Percentiles rank a stretch among this genome's conserved stretches.
These are phyloP conservation scores for Sarcophaga peregrina DNA, from an alignment of 1,140 invertebrate species.

Conservation along the genomic window DNA sequence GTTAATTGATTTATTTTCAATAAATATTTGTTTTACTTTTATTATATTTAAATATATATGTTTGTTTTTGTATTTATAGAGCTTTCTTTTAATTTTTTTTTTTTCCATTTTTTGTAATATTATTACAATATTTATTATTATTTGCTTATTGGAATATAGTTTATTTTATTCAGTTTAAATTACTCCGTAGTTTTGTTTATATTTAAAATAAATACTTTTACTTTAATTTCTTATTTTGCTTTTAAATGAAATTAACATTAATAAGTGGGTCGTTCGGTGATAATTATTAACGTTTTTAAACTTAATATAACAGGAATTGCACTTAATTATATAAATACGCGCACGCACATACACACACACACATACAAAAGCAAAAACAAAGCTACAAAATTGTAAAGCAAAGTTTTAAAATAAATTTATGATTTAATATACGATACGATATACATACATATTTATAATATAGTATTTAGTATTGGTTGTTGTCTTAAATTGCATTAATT, in stretches of 20 bases:
- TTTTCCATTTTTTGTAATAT: neutral
- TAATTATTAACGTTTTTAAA: no score
- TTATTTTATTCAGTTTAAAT: neutral
- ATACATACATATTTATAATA: no score
- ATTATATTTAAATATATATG: no score
- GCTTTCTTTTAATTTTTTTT: neutral
- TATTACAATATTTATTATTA: constrained; percentile 1
- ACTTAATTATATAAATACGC: neutral
- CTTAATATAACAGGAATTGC: neutral
- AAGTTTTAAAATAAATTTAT: no score
- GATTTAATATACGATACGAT: no score
- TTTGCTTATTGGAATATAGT: neutral
- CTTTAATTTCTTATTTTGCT: neutral
- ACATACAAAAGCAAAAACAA: neutral
- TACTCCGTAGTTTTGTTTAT: neutral
- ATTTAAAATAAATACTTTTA: constrained; percentile 3
- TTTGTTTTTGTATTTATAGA: no score
- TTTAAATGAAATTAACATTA: neutral
- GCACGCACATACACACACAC: neutral
- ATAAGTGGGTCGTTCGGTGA: neutral
- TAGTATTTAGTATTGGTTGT: no score
- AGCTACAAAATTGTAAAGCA: neutral
- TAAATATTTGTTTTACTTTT: no score
- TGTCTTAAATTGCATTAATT: no score
- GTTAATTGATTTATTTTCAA: no score